Percentiles rank a stretch among this genome's conserved stretches.
Evolutionary conservation across 1,140 invertebrate genomes (phyloP).

Genomic region (Parasteatoda tepidariorum): DNA sequence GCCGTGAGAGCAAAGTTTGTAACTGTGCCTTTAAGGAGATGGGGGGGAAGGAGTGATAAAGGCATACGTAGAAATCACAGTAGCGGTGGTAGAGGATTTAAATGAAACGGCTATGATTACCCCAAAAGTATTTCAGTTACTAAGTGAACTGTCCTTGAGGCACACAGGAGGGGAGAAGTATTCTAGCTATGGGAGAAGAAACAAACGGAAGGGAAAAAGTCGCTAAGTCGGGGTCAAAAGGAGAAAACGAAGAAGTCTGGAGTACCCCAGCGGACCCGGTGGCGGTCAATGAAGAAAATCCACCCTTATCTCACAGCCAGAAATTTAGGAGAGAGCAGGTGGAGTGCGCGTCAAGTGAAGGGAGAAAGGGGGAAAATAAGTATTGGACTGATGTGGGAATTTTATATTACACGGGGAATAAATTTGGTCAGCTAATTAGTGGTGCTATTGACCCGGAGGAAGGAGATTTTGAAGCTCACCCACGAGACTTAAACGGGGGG

Average conservation of each 20-base stretch:
- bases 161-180: neutral
- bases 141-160: neutral
- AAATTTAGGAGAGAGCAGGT: neutral
- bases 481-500: neutral
- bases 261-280: too few relatives aligned
- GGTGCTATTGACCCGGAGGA: too few relatives aligned
- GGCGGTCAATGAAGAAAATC: too few relatives aligned
- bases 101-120: neutral
- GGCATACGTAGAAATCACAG: neutral
- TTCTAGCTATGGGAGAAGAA: neutral
- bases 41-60: neutral
- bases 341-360: too few relatives aligned
- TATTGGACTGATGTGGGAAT: neutral
- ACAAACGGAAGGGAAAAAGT: too few relatives aligned
- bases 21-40: too few relatives aligned
- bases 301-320: too few relatives aligned
- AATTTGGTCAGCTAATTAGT: too few relatives aligned
- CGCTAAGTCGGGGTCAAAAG: neutral
- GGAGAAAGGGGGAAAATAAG: too few relatives aligned
- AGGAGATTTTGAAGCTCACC: neutral
- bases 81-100: neutral
- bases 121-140: neutral
- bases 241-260: neutral
- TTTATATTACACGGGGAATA: too few relatives aligned
- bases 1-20: neutral